These are phyloP conservation scores for Mugil cephalus DNA, from an alignment of 2,113 vertebrate genomes.

Conservation along the genomic window DNA sequence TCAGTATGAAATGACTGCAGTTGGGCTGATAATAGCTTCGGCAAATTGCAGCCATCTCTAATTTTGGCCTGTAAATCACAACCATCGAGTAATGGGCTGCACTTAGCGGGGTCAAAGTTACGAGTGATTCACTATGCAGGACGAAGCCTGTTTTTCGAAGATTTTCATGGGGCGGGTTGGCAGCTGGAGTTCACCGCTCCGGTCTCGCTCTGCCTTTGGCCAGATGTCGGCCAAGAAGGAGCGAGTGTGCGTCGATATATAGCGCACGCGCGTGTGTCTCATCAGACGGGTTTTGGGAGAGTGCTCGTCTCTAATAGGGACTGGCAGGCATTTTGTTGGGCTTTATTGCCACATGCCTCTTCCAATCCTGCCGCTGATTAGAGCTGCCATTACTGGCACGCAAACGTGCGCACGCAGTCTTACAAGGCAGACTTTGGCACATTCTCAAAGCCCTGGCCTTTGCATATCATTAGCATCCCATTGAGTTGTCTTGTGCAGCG, in stretches of 20 bases:
- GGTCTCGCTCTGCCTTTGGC: conserved; percentile 57
- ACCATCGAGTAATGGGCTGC: conserved; percentile 47
- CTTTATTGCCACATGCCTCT: conserved; percentile 79
- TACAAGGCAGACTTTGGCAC: conserved; percentile 57
- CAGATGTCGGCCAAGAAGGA: conserved; percentile 68
- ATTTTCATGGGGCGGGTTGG: neutral
- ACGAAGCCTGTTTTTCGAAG: conserved; percentile 26
- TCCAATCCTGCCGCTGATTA: conserved; percentile 73
- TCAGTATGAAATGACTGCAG: conserved; percentile 32
- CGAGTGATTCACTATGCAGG: conserved; percentile 37
- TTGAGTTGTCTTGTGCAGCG: conserved; percentile 55
- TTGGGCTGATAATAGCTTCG: conserved; percentile 27
- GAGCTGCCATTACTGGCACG: conserved; percentile 54
- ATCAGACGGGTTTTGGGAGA: conserved; percentile 38
- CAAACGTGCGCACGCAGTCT: conserved; percentile 7
- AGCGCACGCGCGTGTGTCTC: neutral
- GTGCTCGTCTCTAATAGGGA: conserved; percentile 57
- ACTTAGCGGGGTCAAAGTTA: conserved; percentile 67
- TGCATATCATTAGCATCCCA: conserved; percentile 73
- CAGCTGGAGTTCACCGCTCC: conserved; percentile 26
- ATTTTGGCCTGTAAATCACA: conserved; percentile 68
- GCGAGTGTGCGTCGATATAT: conserved; percentile 1
- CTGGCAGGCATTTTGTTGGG: conserved; percentile 76
- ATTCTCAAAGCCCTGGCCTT: conserved; percentile 56
- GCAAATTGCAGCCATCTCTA: conserved; percentile 44